These are phyloP conservation scores for Sinocyclocheilus grahami DNA, from an alignment of 2,113 vertebrate genomes.

Conservation along the genomic window DNA sequence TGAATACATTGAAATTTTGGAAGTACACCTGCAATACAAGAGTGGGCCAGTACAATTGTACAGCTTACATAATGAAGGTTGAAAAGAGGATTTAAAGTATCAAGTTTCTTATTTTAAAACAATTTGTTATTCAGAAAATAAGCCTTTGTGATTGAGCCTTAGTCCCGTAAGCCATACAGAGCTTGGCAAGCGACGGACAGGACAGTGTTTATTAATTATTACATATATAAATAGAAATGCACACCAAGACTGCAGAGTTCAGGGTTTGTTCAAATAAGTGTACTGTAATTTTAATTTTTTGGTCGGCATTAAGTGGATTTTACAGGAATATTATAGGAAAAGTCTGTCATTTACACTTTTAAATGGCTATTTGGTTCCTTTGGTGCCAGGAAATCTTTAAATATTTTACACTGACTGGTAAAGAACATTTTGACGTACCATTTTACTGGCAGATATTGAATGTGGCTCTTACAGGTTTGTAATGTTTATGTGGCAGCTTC, in stretches of 20 bases:
- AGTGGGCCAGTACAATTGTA: not conserved
- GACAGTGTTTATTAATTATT: not conserved
- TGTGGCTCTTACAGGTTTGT: conserved; percentile 34
- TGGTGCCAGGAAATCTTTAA: conserved; percentile 30
- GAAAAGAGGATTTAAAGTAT: conserved; percentile 7
- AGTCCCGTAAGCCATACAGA: conserved; percentile 5
- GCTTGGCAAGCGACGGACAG: not conserved
- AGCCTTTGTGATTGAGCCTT: not conserved
- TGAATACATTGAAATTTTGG: too few species aligned
- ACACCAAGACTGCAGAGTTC: not conserved
- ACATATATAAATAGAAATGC: not conserved
- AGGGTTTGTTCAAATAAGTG: conserved; percentile 1
- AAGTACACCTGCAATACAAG: not conserved
- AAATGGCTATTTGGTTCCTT: conserved; percentile 20
- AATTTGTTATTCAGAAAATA: not conserved
- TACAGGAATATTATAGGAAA: not conserved
- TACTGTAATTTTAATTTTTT: not conserved
- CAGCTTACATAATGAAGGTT: not conserved
- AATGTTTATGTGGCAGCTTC: conserved; percentile 37
- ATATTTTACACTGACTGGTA: not conserved
- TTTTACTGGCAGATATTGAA: conserved; percentile 28
- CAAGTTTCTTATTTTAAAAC: conserved; percentile 15
- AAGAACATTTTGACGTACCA: not conserved
- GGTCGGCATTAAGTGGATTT: not conserved
- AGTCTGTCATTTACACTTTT: not conserved